Conservation (phyloP, 2,113 vertebrate genomes). For the Tupaia tana region DNA sequence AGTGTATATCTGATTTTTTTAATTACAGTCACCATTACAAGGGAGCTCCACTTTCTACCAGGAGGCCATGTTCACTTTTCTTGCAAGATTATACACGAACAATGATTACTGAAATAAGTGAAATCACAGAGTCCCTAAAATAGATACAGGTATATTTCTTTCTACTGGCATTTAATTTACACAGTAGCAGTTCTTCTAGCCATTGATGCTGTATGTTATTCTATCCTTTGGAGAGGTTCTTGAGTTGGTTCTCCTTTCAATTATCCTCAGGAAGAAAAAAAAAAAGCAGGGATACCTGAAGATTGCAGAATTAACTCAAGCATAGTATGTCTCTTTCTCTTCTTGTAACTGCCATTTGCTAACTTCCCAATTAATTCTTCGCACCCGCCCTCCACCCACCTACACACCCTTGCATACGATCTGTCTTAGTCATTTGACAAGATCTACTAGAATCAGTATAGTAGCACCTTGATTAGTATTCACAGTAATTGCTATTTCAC, state of each 20-base stretch:
- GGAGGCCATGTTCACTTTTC: conserved; percentile 55
- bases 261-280: conserved; percentile 56
- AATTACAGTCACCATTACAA: too few species aligned
- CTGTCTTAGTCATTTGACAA: conserved; percentile 79
- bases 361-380: conserved; percentile 75
- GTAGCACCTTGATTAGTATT: conserved; percentile 78
- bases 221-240: conserved; percentile 22
- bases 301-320: conserved; percentile 53
- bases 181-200: conserved; percentile 7
- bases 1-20: background rate
- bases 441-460: conserved; percentile 76
- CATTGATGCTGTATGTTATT: background rate
- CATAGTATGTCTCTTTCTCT: conserved; percentile 64
- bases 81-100: conserved; percentile 55
- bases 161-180: conserved; percentile 18
- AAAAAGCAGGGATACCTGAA: conserved; percentile 53
- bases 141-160: conserved; percentile 61
- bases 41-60: conserved; percentile 6
- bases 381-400: conserved; percentile 63
- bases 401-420: conserved; percentile 72
- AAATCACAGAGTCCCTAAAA: conserved; percentile 65
- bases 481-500: conserved; percentile 69
- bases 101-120: conserved; percentile 68
- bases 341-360: conserved; percentile 72
- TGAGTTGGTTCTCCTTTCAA: conserved; percentile 36